Base-by-base conservation (phyloP, 2,888 invertebrate genomes). In the Melieria omissa region DNA sequence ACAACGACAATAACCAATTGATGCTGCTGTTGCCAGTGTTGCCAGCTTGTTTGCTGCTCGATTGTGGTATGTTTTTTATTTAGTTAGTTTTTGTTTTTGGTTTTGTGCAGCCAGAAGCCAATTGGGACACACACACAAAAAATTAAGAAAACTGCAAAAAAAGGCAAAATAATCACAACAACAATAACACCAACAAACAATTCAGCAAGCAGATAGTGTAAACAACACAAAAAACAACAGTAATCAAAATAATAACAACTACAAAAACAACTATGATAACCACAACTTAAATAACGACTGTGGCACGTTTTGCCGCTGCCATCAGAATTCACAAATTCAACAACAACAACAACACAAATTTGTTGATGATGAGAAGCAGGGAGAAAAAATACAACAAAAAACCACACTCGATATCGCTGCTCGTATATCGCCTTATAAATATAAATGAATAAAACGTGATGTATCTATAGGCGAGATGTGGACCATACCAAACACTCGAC, bases 391-490 rank as follows among this genome's bases (percentile, higher is more conserved):
- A 29, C 29, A 29, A 12, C 29, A 29, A 49, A n/a, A 60, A 49
- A 41, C n/a, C 47, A 41, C 5, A 58, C 42, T 14, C 55, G 8
- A 57, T 57, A 16, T 8, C 9, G 10, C n/a, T 58, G 52, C 52
- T n/a, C 14, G 29, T 29, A 29, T 29, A 29, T 29, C 67, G 67
- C 67, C 67, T 67, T 67, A 67, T 67, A 60, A 67, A 69, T 70
- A 70, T 65, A 73, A 75, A 71, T 71, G 73, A 49, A 69, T 68
- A 73, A 72, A 75, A 74, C 75, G 75, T 75, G 74, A 74, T 74
- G 70, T 74, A 75, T 73, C 75, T 73, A 73, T 61, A 65, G 71
- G 49, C 73, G 62, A 75, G 72, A 75, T 73, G 71, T 73, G 62
- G 70, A 46, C 55, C 62, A 69, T 29, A 29, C 29, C 29, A 29